Conservation (phyloP, 2,797 vertebrate species). For the Carduelis carduelis region DNA sequence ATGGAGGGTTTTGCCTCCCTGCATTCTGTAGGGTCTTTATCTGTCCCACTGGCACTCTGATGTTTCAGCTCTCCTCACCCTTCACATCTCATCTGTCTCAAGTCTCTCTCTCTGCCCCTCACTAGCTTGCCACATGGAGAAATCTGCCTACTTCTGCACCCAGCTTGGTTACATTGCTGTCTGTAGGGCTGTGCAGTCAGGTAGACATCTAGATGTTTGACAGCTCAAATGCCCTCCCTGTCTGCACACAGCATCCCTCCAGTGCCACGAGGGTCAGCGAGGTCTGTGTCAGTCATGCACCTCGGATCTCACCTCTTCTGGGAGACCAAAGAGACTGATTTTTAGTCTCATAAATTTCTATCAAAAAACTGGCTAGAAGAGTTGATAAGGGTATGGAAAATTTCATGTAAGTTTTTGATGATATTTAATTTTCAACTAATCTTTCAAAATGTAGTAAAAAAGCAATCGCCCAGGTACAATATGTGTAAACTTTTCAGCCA, state of each 20-base stretch:
- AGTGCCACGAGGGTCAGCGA: background rate
- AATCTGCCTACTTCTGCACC: background rate
- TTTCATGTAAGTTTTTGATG: background rate
- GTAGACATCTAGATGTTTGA: background rate
- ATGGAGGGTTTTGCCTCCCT: fast-evolving
- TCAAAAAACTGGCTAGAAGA: background rate
- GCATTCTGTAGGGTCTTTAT: background rate
- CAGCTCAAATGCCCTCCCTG: background rate
- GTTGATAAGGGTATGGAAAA: background rate
- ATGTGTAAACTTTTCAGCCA: background rate
- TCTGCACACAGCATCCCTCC: background rate
- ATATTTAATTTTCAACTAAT: background rate
- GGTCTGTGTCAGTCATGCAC: background rate
- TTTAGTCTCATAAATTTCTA: background rate
- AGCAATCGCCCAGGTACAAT: background rate
- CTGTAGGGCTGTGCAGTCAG: background rate
- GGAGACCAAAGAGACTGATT: background rate
- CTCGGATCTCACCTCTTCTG: background rate
- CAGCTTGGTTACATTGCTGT: background rate
- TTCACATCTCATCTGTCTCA: background rate
- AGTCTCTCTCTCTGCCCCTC: background rate
- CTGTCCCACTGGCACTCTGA: background rate
- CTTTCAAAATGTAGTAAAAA: background rate
- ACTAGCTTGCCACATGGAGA: background rate
- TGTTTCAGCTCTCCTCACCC: background rate